A percentile compares a stretch with the other conserved stretches of the same genome.
Conservation (phyloP, 2,113 vertebrate species). For the Megaceryle maxima region DNA sequence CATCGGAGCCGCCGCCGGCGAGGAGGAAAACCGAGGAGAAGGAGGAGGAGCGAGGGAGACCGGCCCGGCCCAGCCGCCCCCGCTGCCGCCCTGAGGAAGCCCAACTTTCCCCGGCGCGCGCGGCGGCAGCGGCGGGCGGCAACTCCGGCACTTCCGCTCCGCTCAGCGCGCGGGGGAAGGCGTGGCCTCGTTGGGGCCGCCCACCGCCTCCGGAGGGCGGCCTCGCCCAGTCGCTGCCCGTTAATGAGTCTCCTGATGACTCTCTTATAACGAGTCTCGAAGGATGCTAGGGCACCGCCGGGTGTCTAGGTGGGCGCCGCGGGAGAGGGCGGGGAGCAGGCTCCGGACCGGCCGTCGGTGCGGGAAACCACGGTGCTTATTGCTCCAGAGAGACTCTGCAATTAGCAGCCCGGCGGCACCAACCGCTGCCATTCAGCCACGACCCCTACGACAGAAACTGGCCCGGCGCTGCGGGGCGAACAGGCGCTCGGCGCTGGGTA, state of each 20-base stretch:
- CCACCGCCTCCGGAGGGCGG: not conserved
- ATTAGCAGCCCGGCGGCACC: not conserved
- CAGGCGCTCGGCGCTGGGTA: too few species aligned
- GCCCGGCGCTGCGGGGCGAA: not conserved
- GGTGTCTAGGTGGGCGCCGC: not conserved
- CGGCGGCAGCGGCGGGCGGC: slow-evolving; percentile 44
- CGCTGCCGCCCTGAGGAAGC: slow-evolving; percentile 16
- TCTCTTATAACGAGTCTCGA: not conserved
- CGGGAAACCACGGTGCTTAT: not conserved
- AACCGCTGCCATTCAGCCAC: not conserved
- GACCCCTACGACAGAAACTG: not conserved
- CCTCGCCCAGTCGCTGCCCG: not conserved
- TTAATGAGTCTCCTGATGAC: not conserved
- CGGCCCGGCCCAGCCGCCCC: not conserved
- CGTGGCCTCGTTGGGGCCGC: not conserved
- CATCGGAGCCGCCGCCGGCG: slow-evolving; percentile 74
- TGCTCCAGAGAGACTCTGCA: not conserved
- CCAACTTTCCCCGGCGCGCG: slow-evolving; percentile 51
- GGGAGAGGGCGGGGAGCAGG: not conserved
- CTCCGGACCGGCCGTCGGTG: not conserved
- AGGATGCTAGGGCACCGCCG: not conserved
- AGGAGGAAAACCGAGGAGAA: not conserved
- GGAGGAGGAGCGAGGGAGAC: not conserved
- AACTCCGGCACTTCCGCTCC: slow-evolving; percentile 77
- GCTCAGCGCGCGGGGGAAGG: slow-evolving; percentile 35